Base-by-base conservation (phyloP, 2,888 invertebrate genomes). In the Ceramica pisi region DNA sequence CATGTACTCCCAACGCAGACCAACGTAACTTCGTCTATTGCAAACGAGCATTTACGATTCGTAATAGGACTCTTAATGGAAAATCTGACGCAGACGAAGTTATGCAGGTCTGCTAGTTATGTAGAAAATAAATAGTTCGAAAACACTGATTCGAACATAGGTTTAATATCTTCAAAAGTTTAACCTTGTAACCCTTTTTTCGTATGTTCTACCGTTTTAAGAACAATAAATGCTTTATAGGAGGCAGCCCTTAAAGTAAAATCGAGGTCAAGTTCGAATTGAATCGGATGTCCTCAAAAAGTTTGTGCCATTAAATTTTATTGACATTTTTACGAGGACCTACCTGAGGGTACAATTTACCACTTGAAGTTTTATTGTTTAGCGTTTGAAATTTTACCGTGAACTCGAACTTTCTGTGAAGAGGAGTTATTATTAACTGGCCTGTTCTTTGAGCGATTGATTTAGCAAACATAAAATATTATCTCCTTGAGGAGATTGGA, bases 191-290 rank as follows among this genome's bases (percentile, higher is more conserved):
- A 35, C 6, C 35, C 56, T 2, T 12, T n/a, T 31, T n/a, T 56
- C 35, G 12, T 35, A 35, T 2, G 6, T 35, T 35, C 12, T 35
- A 56, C n/a, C 14, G 38, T 38, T 56, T 38, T 57, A 21, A n/a
- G 16, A 44, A 44, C 1, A 44, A 53, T n/a, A 55, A 61, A 44
- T 16, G 14, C 10, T 31, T 9, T 12, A 56, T 38, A 19, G 19
- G 67, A 44, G 71, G 21, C 73, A 82, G 19, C 82, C 80, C 76
- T 78, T 59, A 67, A 59, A 67, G 41, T 64, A 35, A 64, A 56
- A 78, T 64, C 86, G 78, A 88, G 87, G 88, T 77, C 88, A 87
- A 86, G 83, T 82, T 80, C 80, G 57, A 72, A 73, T 63, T 76
- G 53, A 75, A 75, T 67, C 66, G 35, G 65, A 56, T 69, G 81